phyloP scores from a whole-genome alignment of 2,888 invertebrate species.

The Drosophila pegasa region DNA sequence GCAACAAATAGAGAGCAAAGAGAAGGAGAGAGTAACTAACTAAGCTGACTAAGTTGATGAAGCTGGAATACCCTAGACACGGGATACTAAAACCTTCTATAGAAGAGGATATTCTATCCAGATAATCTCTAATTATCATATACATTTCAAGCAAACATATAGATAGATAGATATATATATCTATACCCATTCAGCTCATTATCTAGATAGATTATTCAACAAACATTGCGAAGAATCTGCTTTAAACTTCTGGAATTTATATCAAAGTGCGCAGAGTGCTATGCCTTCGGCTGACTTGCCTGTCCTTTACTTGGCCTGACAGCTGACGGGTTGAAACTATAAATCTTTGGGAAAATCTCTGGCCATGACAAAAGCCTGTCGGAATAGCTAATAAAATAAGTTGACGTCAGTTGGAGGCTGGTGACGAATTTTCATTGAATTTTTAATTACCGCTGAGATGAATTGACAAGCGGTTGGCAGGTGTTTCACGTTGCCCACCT shows the following conservation, averaged over 20 bases:
- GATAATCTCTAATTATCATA: neutral
- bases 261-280: conserved; percentile 2
- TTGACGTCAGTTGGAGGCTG: conserved; percentile 19
- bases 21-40: neutral
- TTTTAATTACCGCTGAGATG: conserved; percentile 60
- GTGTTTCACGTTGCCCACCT: conserved; percentile 49
- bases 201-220: too few species aligned
- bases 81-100: neutral
- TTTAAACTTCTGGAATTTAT: neutral
- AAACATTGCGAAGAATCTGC: neutral
- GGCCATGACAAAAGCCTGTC: conserved; percentile 16
- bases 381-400: conserved; percentile 35
- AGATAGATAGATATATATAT: neutral
- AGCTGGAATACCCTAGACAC: neutral
- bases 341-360: conserved; percentile 23
- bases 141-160: neutral
- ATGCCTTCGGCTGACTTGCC: neutral
- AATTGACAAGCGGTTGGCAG: conserved; percentile 72
- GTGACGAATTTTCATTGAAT: conserved; percentile 52
- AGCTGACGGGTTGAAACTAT: conserved; percentile 35
- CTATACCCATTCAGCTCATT: too few species aligned
- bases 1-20: neutral
- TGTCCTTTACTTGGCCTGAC: conserved; percentile 6
- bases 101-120: too few species aligned
- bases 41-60: neutral